Evolutionary conservation across 2,113 vertebrate genomes (phyloP), one percentile per base, ranked within the genome.

Genomic region (Podocnemis expansa): DNA sequence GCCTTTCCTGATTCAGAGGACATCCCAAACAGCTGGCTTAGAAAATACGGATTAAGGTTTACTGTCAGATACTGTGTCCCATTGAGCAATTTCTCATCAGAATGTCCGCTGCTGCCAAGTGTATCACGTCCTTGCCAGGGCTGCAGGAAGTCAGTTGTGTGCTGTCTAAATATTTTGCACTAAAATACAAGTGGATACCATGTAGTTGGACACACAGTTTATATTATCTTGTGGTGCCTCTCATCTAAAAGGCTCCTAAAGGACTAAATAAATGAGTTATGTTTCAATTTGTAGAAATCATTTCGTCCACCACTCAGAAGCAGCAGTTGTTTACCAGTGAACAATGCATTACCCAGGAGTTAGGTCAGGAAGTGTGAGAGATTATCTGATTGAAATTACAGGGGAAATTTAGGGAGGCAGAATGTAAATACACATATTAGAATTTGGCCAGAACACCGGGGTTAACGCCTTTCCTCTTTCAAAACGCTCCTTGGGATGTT

Each of bases 401-500:
- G 43, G 70, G 89, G 85, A 95, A 95, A 89, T 87, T 21, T 91
- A 43, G 63, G 84, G 24, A 92, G 88, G 45, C 80, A 82, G 87
- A 95, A 83, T 63, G 80, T 90, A 96, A 95, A 86, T 89, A 95
- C 55, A 78, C 63, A 89, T 41, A 90, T 90, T 85, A 85, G 52
- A 91, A 94, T 84, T 73, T 93, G 92, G 87, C 87, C 6, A 1
- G 51, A 91, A 63, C 90, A 78, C 29, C 70, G 29, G 7, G 9
- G 84, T 84, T 85, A 92, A 94, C 29, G n/a, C 92, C 83, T 93
- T 95, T 97, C 87, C 82, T 93, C 87, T 96, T 95, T 81, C 89
- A 17, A 89, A 52, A 67, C 0, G 67, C 81, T 54, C 84, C 82
- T 84, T 93, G 91, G 34, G 86, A 91, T 76, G 85, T 94, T 93